phyloP scores from a whole-genome alignment of 2,888 invertebrate species.

The Drosophila peninsularis region DNA sequence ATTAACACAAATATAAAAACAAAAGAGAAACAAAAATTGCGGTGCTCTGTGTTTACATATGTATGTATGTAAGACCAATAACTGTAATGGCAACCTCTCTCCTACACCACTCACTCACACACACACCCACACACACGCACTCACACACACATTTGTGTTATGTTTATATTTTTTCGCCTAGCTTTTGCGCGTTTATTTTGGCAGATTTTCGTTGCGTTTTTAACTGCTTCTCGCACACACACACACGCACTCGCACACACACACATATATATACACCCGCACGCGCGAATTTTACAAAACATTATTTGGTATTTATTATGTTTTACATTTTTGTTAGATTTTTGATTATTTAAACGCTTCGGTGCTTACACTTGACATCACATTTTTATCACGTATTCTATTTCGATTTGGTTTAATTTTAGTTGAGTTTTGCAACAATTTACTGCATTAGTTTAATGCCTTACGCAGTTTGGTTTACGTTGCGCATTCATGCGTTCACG shows the following conservation, averaged over 20 bases:
- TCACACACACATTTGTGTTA: conserved; percentile 21
- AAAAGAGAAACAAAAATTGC: conserved; percentile 48
- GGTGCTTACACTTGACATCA: conserved; percentile 72
- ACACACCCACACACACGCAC: conserved; percentile 11
- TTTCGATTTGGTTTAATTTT: conserved; percentile 34
- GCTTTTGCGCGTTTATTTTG: conserved; percentile 61
- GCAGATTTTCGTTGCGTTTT: conserved; percentile 42
- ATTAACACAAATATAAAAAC: conserved; percentile 57
- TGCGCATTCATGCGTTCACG: conserved; percentile 45
- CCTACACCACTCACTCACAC: neutral
- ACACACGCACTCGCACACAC: conserved; percentile 21
- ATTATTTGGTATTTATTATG: conserved; percentile 23
- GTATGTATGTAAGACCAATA: conserved; percentile 2
- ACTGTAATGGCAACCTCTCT: neutral
- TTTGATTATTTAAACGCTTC: neutral
- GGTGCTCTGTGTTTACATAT: conserved; percentile 50
- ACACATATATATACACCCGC: conserved; percentile 9
- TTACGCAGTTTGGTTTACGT: conserved; percentile 47
- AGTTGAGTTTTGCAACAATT: conserved; percentile 54
- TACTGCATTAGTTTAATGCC: conserved; percentile 52
- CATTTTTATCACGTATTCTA: conserved; percentile 70
- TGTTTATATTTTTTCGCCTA: conserved; percentile 43
- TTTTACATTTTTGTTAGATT: neutral
- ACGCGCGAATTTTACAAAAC: conserved; percentile 32
- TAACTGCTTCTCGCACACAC: conserved; percentile 39